phyloP scores from a whole-genome alignment of 23 tunicate genomes.

The Phallusia fumigata region DNA sequence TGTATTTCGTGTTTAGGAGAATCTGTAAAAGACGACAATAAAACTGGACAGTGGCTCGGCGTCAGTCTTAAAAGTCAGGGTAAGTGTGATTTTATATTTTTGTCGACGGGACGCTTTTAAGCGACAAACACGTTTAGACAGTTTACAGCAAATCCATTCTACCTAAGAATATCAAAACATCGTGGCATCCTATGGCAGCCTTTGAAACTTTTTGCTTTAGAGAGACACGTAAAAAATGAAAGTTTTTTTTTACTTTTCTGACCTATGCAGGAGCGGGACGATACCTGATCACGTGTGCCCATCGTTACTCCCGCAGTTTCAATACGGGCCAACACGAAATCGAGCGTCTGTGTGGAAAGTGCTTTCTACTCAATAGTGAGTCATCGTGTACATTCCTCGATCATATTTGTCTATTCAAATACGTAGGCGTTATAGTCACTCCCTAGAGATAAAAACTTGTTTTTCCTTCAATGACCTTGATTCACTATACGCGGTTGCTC shows the following conservation, averaged over 20 bases:
- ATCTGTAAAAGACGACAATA: slow-evolving; percentile 26
- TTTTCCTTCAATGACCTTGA: too few species aligned
- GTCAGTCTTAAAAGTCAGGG: slow-evolving; percentile 83
- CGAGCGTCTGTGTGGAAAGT: slow-evolving; percentile 82
- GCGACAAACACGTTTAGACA: too few species aligned
- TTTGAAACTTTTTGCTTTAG: too few species aligned
- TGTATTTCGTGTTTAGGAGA: slow-evolving; percentile 27
- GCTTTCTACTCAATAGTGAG: slow-evolving; percentile 78
- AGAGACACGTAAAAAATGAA: too few species aligned
- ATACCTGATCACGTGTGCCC: slow-evolving; percentile 78
- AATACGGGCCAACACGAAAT: slow-evolving; percentile 29
- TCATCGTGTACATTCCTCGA: background rate
- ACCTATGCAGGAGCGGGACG: slow-evolving; percentile 54
- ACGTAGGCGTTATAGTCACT: too few species aligned
- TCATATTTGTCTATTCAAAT: too few species aligned
- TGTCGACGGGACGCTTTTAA: background rate
- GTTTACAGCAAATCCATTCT: too few species aligned
- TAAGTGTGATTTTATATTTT: background rate
- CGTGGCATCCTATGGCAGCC: too few species aligned
- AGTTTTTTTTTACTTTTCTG: too few species aligned
- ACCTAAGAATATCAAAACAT: too few species aligned
- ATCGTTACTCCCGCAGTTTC: slow-evolving; percentile 30
- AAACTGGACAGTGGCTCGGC: slow-evolving; percentile 91
- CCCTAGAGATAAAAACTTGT: too few species aligned
- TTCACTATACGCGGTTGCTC: too few species aligned